Percentiles rank a stretch among this genome's conserved stretches.
phyloP scores from a whole-genome alignment of 2,113 vertebrate genomes.

The Pelobates fuscus region DNA sequence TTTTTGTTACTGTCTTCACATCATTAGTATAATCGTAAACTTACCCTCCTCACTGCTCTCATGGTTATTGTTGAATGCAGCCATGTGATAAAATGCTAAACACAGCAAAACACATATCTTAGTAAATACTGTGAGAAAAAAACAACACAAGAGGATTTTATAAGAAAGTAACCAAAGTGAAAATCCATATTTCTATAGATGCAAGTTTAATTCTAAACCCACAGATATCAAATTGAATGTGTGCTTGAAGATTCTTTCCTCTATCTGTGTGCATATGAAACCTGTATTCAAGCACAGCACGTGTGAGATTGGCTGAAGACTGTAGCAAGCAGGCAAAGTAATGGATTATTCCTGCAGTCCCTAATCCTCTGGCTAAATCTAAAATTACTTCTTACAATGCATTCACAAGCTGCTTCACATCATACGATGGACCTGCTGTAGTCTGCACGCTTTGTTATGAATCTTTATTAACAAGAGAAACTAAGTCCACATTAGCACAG shows the following conservation, averaged over 20 bases:
- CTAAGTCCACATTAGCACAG: slow-evolving; percentile 17
- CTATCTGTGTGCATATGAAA: slow-evolving; percentile 42
- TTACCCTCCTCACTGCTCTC: no score
- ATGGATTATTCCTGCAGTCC: slow-evolving; percentile 19
- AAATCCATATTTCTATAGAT: neutral
- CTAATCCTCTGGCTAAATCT: slow-evolving; percentile 50
- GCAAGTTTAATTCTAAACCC: slow-evolving; percentile 28
- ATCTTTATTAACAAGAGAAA: slow-evolving; percentile 3
- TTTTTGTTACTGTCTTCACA: no score
- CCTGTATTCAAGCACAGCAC: slow-evolving; percentile 47
- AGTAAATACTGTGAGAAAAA: no score
- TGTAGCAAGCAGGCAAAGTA: slow-evolving; percentile 45
- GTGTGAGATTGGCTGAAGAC: slow-evolving; percentile 49
- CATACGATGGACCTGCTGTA: slow-evolving; percentile 20
- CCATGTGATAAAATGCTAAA: no score
- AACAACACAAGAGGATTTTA: no score
- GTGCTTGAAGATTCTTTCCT: neutral
- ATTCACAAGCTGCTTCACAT: slow-evolving; percentile 43
- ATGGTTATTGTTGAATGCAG: no score
- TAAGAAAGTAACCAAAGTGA: neutral
- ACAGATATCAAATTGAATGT: slow-evolving; percentile 30
- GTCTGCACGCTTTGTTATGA: slow-evolving; percentile 34
- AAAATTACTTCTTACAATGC: slow-evolving; percentile 40
- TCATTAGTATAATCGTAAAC: no score
- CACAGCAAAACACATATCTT: no score